Evolutionary conservation across 1,140 invertebrate species (phyloP).

Genomic region (Helicorthomorpha holstii): DNA sequence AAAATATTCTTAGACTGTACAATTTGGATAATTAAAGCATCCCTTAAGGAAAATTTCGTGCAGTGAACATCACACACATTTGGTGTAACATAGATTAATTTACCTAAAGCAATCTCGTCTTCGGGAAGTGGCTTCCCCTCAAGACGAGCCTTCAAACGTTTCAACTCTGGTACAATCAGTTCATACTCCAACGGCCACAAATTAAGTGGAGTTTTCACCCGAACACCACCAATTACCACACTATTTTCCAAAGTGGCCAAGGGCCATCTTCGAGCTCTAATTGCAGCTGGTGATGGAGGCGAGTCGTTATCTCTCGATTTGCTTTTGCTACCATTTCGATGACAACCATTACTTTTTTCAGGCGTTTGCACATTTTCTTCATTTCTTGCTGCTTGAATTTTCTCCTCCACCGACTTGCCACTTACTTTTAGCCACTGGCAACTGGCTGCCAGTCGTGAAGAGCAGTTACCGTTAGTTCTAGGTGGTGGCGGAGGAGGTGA

Average conservation of each 20-base stretch:
- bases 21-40: too few relatives aligned
- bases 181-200: slow-evolving; percentile 2
- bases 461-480: neutral
- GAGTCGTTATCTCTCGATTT: too few relatives aligned
- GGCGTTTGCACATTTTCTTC: too few relatives aligned
- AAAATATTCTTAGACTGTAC: too few relatives aligned
- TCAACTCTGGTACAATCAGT: slow-evolving; percentile 4
- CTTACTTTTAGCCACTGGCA: neutral
- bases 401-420: neutral
- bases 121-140: neutral
- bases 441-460: neutral
- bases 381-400: neutral
- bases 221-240: neutral
- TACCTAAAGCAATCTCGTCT: neutral
- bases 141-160: neutral
- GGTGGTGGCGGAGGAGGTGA: neutral
- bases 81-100: neutral
- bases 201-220: neutral
- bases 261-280: too few relatives aligned
- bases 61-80: too few relatives aligned
- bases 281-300: too few relatives aligned
- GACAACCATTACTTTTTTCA: neutral
- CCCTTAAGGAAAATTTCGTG: too few relatives aligned
- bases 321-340: neutral
- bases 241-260: neutral